Evolutionary conservation across 2,797 vertebrate genomes (phyloP), one percentile per base, ranked within the genome.

Genomic region (Malurus splendens): DNA sequence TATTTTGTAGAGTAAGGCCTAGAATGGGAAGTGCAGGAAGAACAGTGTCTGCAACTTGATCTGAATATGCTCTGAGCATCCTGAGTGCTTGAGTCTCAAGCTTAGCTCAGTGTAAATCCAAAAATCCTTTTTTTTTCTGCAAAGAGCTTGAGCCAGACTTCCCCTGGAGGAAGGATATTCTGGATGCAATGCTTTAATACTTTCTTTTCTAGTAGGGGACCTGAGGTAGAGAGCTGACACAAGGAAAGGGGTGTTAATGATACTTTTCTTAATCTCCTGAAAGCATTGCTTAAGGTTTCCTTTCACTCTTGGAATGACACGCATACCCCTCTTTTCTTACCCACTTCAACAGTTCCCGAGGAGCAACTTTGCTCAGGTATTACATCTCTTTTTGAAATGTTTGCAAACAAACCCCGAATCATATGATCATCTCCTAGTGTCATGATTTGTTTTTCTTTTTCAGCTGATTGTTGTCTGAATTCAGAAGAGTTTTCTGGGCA

Each of bases 401-500:
- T 90, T 87, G 73, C 64, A 82, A 64, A 67, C 56, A 75, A 86
- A 23, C 41, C 15, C 32, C 28, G 48, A 42, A 67, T 62, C 36
- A 44, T 32, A 18, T 3, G 9, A 54, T 64, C 50, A 12, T 56
- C 5, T 36, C 59, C 50, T 77, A 22, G 25, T 87, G 91, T 86
- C 33, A 28, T 1, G 2, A 82, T 90, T 87, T 85, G 57, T 66
- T 81, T 60, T 45, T 47, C 55, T 79, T 66, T 93, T 90, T 75
- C 60, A 78, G 64, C 1, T 52, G 33, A 30, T 76, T 56, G 64
- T 60, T 89, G 30, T 67, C 68, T 87, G 74, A 91, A 90, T 94
- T 86, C 71, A 51, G 42, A 81, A 89, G 78, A 89, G 60, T 93
- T 94, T 93, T 93, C 91, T 85, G 88, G 89, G 90, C 91, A 64